Conservation (phyloP, 1,140 invertebrate genomes). For the Pogonomyrmex californicus region DNA sequence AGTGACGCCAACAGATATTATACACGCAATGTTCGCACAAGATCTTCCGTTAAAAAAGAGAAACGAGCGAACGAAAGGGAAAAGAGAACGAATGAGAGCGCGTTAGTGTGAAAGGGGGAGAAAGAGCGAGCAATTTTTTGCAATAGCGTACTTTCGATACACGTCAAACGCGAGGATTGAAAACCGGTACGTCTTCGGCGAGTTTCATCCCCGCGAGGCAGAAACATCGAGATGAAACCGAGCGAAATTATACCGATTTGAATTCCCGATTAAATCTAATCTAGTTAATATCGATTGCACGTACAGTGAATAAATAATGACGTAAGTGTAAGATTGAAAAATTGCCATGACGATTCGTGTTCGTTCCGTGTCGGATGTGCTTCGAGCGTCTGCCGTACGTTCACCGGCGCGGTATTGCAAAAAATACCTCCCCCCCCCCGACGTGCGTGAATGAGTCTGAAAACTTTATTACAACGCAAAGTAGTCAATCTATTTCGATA, state of each 20-base stretch:
- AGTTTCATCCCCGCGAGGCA: background rate
- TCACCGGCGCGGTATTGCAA: constrained; percentile 30
- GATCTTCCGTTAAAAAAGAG: constrained; percentile 77
- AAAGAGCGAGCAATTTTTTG: constrained; percentile 21
- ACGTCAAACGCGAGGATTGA: constrained; percentile 26
- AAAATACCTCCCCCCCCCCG: background rate
- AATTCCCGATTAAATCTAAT: constrained; percentile 29
- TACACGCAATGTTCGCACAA: constrained; percentile 72
- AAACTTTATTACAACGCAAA: constrained; percentile 67
- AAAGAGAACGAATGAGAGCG: constrained; percentile 50
- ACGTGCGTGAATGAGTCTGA: constrained; percentile 34
- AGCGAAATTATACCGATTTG: constrained; percentile 6
- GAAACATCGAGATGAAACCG: constrained; percentile 10
- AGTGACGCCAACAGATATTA: constrained; percentile 61
- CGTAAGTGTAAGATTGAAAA: constrained; percentile 33
- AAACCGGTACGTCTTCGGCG: background rate
- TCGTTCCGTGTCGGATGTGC: background rate
- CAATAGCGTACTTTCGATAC: constrained; percentile 36
- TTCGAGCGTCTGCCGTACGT: background rate
- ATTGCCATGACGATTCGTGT: constrained; percentile 28
- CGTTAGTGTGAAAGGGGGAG: constrained; percentile 4
- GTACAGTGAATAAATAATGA: constrained; percentile 19
- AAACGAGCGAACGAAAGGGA: constrained; percentile 14
- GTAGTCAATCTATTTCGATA: constrained; percentile 79
- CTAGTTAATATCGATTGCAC: background rate